phyloP scores from a whole-genome alignment of 2,888 invertebrate species.

The Pristionchus exspectatus region DNA sequence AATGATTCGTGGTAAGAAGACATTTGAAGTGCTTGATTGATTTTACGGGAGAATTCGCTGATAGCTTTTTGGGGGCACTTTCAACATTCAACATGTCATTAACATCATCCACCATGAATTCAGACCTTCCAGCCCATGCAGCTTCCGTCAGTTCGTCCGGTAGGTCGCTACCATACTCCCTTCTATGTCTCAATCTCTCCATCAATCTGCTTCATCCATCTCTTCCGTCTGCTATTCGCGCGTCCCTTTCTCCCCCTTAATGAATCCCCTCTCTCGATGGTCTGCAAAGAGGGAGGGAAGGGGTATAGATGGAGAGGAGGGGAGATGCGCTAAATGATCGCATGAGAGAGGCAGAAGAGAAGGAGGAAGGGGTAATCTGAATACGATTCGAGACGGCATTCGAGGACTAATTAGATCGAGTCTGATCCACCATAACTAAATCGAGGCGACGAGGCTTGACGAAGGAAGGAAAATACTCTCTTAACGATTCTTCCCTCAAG shows the following conservation, averaged over 20 bases:
- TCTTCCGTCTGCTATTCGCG: too few relatives aligned
- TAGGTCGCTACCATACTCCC: not conserved
- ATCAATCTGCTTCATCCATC: constrained; percentile 7
- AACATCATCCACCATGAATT: not conserved
- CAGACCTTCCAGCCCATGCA: not conserved
- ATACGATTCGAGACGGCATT: too few relatives aligned
- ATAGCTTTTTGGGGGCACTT: too few relatives aligned
- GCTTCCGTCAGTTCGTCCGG: not conserved
- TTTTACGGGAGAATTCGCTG: not conserved
- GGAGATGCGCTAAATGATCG: constrained; percentile 21
- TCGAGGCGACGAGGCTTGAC: not conserved
- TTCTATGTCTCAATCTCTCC: not conserved
- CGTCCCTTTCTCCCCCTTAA: constrained; percentile 4
- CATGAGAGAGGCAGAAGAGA: not conserved
- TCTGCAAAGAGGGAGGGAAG: not conserved
- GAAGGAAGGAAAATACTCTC: not conserved
- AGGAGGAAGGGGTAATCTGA: not conserved
- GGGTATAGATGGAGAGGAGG: not conserved
- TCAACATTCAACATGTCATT: not conserved
- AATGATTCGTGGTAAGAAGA: not conserved
- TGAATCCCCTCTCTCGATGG: constrained; percentile 23
- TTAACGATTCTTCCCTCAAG: too few relatives aligned
- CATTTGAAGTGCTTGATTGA: not conserved
- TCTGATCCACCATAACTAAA: not conserved
- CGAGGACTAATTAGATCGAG: not conserved